A percentile compares a stretch with the other conserved stretches of the same genome.
Conservation (phyloP, 2,797 vertebrate genomes). For the Clarias laeviceps region DNA sequence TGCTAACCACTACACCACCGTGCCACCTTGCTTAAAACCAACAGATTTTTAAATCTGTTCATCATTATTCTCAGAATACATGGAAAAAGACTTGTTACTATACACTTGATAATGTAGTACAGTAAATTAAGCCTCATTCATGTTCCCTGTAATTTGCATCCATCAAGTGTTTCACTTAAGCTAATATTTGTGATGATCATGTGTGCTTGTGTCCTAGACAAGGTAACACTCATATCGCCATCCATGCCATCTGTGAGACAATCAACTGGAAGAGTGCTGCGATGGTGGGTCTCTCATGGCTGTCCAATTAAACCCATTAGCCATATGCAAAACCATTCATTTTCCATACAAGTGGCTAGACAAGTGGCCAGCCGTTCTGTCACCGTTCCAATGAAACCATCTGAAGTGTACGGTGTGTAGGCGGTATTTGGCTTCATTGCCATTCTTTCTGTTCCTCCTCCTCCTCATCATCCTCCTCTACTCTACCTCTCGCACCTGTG, state of each 20-base stretch:
- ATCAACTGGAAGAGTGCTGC: background rate
- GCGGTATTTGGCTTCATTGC: constrained; percentile 8
- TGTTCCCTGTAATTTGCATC: background rate
- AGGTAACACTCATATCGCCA: constrained; percentile 1
- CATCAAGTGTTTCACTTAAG: background rate
- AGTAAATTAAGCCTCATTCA: background rate
- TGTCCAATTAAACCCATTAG: constrained; percentile 18
- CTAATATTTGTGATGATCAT: background rate
- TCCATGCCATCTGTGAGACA: background rate
- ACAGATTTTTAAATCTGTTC: background rate
- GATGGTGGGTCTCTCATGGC: background rate
- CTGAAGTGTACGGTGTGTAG: constrained; percentile 3
- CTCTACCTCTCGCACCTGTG: constrained; percentile 51
- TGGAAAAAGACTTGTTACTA: background rate
- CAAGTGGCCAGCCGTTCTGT: background rate
- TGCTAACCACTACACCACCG: too few species aligned
- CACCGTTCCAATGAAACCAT: background rate
- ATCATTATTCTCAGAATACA: background rate
- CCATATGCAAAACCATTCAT: background rate
- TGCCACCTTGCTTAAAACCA: too few species aligned
- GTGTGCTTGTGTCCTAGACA: background rate
- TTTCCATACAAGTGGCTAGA: constrained; percentile 13
- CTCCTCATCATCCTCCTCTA: background rate
- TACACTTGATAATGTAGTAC: background rate
- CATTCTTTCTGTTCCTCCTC: background rate